Evolutionary conservation across 1,140 invertebrate genomes (phyloP), one percentile per base, ranked within the genome.

Genomic region (Sogatella furcifera): DNA sequence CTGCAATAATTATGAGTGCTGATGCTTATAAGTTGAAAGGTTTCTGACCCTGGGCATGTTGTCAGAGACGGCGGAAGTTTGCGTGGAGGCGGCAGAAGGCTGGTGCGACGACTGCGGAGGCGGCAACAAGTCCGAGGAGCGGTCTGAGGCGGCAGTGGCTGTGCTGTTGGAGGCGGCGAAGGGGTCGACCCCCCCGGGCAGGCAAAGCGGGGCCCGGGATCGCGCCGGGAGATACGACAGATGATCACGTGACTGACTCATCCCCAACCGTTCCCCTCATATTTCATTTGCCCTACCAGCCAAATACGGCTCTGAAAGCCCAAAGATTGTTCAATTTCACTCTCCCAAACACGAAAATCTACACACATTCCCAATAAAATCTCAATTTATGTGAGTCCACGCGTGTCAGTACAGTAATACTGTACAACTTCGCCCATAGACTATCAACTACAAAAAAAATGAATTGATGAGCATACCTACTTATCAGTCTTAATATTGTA

Each of bases 211-310:
- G 44, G 67, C 63, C 28, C 68, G 68, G 24, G 67, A 69, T 42
- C 67, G 65, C 67, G 69, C 68, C 38, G 67, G 64, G 55, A 67
- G 68, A 68, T 62, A 67, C 62, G 64, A 63, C 61, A 67, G 60
- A 55, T 58, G 52, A 62, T 64, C 46, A 53, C 57, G 52, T 64
- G 46, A 34, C 61, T 58, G 58, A 28, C 57, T 61, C 57, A 52
- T 60, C 46, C 63, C 59, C 58, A 28, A 13, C 34, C 52, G 52
- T 57, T 52, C 44, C 15, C 54, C 28, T 55, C 54, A 55, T 55
- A 38, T 55, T 55, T 31, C 28, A 19, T 34, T 31, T 17, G 22
- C 54, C 54, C 22, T 38, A 6, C 54, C 22, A 22, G 46, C 46
- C 21, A 49, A 38, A 38, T 11, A 38, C 34, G 34, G 34, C 34